These are phyloP conservation scores for Conops quadrifasciatus DNA, from an alignment of 2,888 invertebrate genomes.

Conservation along the genomic window DNA sequence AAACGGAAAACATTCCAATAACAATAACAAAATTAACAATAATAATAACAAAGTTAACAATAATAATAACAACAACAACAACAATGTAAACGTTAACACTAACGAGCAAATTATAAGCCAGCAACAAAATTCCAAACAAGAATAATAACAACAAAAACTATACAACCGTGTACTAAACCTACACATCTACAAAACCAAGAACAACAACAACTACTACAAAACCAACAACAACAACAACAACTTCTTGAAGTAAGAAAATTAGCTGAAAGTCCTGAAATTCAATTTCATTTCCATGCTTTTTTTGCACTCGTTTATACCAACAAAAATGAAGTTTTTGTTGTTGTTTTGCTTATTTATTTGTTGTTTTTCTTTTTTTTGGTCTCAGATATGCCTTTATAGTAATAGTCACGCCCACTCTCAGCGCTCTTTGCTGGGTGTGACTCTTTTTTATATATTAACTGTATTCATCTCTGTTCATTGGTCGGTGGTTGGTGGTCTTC, in stretches of 20 bases:
- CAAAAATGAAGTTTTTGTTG: not conserved
- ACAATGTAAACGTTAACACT: not conserved
- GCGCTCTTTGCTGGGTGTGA: conserved; percentile 1
- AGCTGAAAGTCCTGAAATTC: not conserved
- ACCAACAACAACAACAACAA: conserved; percentile 16
- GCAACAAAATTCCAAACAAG: not conserved
- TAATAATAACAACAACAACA: not conserved
- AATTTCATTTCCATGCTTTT: not conserved
- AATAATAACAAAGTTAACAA: too few relatives aligned
- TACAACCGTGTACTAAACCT: too few relatives aligned
- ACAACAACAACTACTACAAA: not conserved
- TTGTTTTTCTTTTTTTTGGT: not conserved
- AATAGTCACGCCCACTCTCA: conserved; percentile 15
- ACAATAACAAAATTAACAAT: too few relatives aligned
- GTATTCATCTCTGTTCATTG: conserved; percentile 40
- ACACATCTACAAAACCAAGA: not conserved
- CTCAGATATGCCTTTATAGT: not conserved
- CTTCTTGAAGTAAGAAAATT: not conserved
- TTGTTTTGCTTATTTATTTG: not conserved
- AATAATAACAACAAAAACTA: conserved; percentile 17
- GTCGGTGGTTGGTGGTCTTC: conserved; percentile 20
- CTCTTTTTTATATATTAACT: conserved; percentile 30
- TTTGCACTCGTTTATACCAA: too few relatives aligned
- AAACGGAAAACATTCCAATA: too few relatives aligned
- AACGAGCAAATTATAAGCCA: not conserved